A percentile compares a stretch with the other conserved stretches of the same genome.
Conservation (phyloP, 2,113 vertebrate species). For the Lepidiolamprologus cunningtoni region DNA sequence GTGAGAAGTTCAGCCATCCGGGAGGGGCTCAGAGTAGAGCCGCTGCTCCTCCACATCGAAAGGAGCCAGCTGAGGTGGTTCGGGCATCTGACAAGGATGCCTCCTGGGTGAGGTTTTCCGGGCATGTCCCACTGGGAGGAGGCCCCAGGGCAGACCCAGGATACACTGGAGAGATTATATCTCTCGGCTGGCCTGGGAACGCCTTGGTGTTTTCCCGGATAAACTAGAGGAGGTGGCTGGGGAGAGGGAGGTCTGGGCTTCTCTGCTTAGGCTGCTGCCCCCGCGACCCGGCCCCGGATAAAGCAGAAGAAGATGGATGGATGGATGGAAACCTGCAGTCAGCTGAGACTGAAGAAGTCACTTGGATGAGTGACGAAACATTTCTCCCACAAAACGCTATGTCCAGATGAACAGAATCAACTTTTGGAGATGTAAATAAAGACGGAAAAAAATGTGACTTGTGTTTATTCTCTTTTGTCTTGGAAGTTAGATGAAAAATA, state of each 20-base stretch:
- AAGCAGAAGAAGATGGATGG: neutral
- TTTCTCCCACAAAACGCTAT: neutral
- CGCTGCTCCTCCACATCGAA: too few relatives aligned
- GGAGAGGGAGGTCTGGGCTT: neutral
- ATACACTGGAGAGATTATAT: too few relatives aligned
- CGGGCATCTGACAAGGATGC: too few relatives aligned
- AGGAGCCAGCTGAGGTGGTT: too few relatives aligned
- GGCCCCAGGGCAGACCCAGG: rapidly evolving
- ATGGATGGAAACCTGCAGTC: neutral
- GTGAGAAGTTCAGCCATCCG: too few relatives aligned
- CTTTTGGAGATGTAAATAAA: neutral
- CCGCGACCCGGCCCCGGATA: rapidly evolving
- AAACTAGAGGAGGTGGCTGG: neutral
- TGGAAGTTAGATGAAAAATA: neutral
- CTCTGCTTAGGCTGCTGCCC: neutral
- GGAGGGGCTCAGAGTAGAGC: too few relatives aligned
- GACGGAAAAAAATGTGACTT: rapidly evolving
- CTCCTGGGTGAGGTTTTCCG: rapidly evolving
- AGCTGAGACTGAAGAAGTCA: neutral
- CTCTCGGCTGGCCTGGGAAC: neutral
- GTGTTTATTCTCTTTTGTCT: neutral
- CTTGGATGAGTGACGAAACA: neutral
- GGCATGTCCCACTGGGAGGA: too few relatives aligned
- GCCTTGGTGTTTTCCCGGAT: rapidly evolving
- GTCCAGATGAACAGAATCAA: neutral